phyloP scores from a whole-genome alignment of 2,888 invertebrate genomes.

The Sinohyriopsis cumingii region DNA sequence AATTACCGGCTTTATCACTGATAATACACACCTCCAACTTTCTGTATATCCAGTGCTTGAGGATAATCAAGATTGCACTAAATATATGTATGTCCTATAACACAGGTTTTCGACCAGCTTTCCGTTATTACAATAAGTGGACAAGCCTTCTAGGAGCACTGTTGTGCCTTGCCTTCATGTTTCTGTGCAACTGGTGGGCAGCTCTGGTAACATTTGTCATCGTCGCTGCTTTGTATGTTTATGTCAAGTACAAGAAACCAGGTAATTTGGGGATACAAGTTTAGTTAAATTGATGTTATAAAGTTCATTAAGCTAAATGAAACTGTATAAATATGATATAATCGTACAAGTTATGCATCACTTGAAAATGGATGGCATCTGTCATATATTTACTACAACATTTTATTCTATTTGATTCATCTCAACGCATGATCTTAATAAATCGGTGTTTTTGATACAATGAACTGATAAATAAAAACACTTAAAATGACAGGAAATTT shows the following conservation, averaged over 20 bases:
- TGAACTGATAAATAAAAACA: too few species aligned
- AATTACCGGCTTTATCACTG: too few species aligned
- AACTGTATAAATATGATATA: background rate
- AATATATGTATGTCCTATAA: background rate
- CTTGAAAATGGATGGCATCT: background rate
- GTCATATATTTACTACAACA: background rate
- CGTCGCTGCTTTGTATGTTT: constrained; percentile 87
- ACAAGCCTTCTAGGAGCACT: constrained; percentile 69
- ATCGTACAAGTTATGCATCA: background rate
- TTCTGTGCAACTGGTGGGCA: constrained; percentile 93
- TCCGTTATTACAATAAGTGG: constrained; percentile 72
- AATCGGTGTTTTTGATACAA: too few species aligned
- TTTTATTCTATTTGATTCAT: background rate
- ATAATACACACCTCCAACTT: too few species aligned
- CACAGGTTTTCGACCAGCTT: constrained; percentile 72
- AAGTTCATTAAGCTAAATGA: background rate
- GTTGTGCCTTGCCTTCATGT: constrained; percentile 84
- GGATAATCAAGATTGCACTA: too few species aligned
- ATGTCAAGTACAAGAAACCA: constrained; percentile 95
- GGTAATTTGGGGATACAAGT: constrained; percentile 74
- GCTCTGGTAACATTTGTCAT: constrained; percentile 91
- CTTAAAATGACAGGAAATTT: too few species aligned
- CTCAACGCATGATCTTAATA: background rate
- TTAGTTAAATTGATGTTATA: background rate
- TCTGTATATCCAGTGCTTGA: too few species aligned